These are phyloP conservation scores for Oegoconia quadripuncta DNA, from an alignment of 2,888 invertebrate species.

Conservation along the genomic window DNA sequence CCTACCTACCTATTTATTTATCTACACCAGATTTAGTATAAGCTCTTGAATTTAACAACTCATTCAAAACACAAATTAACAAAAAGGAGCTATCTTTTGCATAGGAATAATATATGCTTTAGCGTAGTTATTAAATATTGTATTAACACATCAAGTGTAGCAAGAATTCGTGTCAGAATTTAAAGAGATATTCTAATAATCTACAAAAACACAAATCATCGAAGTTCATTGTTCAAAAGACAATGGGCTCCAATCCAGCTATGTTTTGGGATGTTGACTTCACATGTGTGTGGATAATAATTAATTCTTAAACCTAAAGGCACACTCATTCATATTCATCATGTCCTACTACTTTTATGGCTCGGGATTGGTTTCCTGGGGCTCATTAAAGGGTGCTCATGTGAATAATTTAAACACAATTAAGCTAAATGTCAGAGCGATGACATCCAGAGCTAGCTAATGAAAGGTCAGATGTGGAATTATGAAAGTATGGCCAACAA, in stretches of 20 bases:
- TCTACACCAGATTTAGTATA: too few relatives aligned
- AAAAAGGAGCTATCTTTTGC: too few relatives aligned
- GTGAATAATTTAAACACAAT: constrained; percentile 25
- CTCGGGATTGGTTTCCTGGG: constrained; percentile 39
- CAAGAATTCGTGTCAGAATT: too few relatives aligned
- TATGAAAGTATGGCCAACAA: background rate
- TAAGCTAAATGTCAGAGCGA: too few relatives aligned
- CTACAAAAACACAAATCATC: constrained; percentile 1
- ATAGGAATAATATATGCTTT: too few relatives aligned
- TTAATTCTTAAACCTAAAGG: constrained; percentile 44
- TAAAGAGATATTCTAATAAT: too few relatives aligned
- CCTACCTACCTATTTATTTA: too few relatives aligned
- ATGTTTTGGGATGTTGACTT: constrained; percentile 50
- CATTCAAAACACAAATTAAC: too few relatives aligned
- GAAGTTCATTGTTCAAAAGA: constrained; percentile 42
- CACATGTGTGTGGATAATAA: constrained; percentile 36
- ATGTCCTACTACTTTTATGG: constrained; percentile 32
- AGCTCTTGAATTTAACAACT: too few relatives aligned
- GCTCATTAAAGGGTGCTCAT: constrained; percentile 28
- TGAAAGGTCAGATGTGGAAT: background rate
- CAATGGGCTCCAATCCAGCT: constrained; percentile 47
- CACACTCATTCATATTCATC: constrained; percentile 46
- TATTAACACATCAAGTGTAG: too few relatives aligned
- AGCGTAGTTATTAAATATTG: too few relatives aligned
- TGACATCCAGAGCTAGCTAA: too few relatives aligned